phyloP scores from a whole-genome alignment of 2,797 vertebrate genomes.

The Babyrousa celebensis region DNA sequence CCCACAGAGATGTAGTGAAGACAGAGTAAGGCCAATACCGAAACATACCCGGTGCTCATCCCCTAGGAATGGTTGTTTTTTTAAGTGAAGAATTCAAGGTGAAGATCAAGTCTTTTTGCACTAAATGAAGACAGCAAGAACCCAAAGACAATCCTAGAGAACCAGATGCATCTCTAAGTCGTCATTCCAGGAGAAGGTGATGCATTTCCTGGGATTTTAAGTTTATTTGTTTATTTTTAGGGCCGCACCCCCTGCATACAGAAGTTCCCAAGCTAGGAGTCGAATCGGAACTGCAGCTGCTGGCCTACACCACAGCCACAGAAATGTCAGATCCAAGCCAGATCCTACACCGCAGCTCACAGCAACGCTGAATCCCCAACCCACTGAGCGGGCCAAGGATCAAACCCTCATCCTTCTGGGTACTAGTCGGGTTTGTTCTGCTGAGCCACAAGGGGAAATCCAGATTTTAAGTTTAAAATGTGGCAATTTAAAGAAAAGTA shows the following conservation, averaged over 20 bases:
- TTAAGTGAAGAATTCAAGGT: slow-evolving; percentile 20
- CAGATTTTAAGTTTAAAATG: slow-evolving; percentile 48
- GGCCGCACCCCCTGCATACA: no score
- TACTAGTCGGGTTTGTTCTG: no score
- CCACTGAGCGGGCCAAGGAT: no score
- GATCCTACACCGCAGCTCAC: no score
- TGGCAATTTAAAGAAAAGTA: neutral
- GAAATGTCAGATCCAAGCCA: no score
- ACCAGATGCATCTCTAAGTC: neutral
- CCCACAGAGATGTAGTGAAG: neutral
- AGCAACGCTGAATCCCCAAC: no score
- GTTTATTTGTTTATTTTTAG: no score
- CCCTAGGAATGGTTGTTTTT: neutral
- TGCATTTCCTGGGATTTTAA: neutral
- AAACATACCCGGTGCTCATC: neutral
- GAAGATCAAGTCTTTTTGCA: neutral
- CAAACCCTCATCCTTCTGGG: no score
- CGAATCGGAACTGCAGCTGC: no score
- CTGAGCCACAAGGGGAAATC: no score
- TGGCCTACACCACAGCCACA: no score
- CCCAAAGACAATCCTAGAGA: neutral
- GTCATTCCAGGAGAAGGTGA: neutral
- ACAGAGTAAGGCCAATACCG: neutral
- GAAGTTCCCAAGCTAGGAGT: no score
- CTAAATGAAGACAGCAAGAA: neutral